phyloP scores from a whole-genome alignment of 2,888 invertebrate genomes.

The Pollenia angustigena region DNA sequence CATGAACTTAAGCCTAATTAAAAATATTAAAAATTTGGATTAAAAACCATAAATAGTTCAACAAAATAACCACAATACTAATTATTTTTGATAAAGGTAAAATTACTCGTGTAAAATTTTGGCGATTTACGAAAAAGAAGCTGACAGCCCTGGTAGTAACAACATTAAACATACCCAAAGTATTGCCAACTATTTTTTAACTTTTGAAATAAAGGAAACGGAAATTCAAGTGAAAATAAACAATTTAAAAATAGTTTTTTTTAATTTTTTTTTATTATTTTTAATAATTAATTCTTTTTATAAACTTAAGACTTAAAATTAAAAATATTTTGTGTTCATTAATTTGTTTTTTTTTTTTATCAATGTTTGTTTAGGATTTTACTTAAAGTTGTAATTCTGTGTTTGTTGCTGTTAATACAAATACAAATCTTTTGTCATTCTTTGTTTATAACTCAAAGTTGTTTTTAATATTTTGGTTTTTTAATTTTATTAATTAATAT shows the following conservation, averaged over 20 bases:
- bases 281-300: slow-evolving; percentile 83
- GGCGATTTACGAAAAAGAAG: too few relatives aligned
- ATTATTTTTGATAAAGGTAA: too few relatives aligned
- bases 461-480: slow-evolving; percentile 45
- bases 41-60: too few relatives aligned
- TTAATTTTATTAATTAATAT: slow-evolving; percentile 56
- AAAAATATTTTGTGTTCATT: slow-evolving; percentile 83
- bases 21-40: too few relatives aligned
- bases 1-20: too few relatives aligned
- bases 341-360: slow-evolving; percentile 76
- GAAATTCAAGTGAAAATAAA: slow-evolving; percentile 29
- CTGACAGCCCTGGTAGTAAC: neutral
- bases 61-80: too few relatives aligned
- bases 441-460: slow-evolving; percentile 71
- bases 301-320: slow-evolving; percentile 84
- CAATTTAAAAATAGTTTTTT: slow-evolving; percentile 21
- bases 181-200: slow-evolving; percentile 32
- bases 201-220: neutral
- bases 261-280: slow-evolving; percentile 78
- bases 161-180: neutral
- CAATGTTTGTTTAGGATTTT: slow-evolving; percentile 74
- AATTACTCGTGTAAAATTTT: too few relatives aligned
- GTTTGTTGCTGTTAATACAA: slow-evolving; percentile 75
- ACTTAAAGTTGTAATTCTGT: slow-evolving; percentile 75
- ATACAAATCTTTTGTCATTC: slow-evolving; percentile 74